Percentiles rank a stretch among this genome's conserved stretches.
These are phyloP conservation scores for Mionectes macconnelli DNA, from an alignment of 2,113 vertebrate genomes.

Conservation along the genomic window DNA sequence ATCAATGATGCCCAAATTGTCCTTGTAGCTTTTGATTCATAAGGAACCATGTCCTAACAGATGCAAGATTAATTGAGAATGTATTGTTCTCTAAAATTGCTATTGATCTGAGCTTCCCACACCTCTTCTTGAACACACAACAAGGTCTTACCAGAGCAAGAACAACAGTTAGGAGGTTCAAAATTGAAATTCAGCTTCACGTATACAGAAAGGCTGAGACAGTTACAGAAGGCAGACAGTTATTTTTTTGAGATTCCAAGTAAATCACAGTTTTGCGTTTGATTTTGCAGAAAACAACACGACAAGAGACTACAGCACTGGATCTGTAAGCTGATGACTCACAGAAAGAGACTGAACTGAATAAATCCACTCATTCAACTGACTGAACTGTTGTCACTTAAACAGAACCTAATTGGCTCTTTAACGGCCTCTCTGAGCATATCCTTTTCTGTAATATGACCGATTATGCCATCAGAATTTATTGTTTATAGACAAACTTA, in stretches of 20 bases:
- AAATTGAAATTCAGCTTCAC: slow-evolving; percentile 57
- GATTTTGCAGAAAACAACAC: slow-evolving; percentile 54
- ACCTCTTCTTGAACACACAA: slow-evolving; percentile 50
- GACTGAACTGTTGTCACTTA: slow-evolving; percentile 70
- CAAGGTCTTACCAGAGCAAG: slow-evolving; percentile 55
- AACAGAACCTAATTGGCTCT: slow-evolving; percentile 70
- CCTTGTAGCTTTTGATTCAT: slow-evolving; percentile 66
- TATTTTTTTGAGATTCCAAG: slow-evolving; percentile 55
- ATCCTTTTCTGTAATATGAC: slow-evolving; percentile 69
- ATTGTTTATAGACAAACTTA: slow-evolving; percentile 69
- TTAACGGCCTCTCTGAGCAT: slow-evolving; percentile 68
- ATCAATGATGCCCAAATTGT: slow-evolving; percentile 63
- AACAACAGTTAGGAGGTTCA: slow-evolving; percentile 35
- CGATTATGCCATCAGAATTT: slow-evolving; percentile 69
- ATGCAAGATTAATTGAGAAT: slow-evolving; percentile 69
- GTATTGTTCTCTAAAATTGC: slow-evolving; percentile 65
- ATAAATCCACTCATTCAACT: slow-evolving; percentile 70
- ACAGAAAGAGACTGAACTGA: slow-evolving; percentile 56
- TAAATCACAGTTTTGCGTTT: slow-evolving; percentile 52
- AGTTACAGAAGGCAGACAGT: slow-evolving; percentile 52
- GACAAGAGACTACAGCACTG: slow-evolving; percentile 37
- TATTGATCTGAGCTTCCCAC: slow-evolving; percentile 55
- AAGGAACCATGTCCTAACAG: slow-evolving; percentile 65
- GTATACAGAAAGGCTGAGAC: slow-evolving; percentile 33
- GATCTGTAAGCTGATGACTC: slow-evolving; percentile 62